phyloP scores from a whole-genome alignment of 2,888 invertebrate genomes.

The Apantesis nais region DNA sequence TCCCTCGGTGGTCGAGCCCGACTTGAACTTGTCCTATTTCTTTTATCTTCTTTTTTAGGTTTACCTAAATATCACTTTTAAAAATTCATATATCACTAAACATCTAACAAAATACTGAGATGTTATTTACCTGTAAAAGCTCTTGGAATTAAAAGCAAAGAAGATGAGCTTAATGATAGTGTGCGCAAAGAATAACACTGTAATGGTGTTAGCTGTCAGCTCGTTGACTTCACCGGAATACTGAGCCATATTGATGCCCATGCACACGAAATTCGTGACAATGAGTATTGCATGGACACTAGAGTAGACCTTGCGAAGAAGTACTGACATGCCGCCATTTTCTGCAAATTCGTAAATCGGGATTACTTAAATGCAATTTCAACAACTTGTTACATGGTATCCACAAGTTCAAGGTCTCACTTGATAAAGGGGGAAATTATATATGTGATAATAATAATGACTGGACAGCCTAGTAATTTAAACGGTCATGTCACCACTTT shows the following conservation, averaged over 20 bases:
- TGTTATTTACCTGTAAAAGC: constrained; percentile 88
- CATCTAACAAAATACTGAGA: neutral
- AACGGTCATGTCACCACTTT: too few relatives aligned
- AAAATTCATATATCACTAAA: too few relatives aligned
- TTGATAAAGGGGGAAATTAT: neutral
- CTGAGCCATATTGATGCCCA: constrained; percentile 88
- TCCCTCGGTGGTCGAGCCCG: too few relatives aligned
- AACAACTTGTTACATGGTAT: neutral
- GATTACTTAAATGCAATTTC: neutral
- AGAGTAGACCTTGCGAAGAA: constrained; percentile 87
- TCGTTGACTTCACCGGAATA: constrained; percentile 92
- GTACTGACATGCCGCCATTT: constrained; percentile 76
- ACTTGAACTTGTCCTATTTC: too few relatives aligned
- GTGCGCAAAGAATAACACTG: constrained; percentile 92
- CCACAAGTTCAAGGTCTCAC: neutral
- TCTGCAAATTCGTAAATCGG: constrained; percentile 54
- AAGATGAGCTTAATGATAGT: constrained; percentile 90
- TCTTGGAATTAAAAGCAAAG: constrained; percentile 90
- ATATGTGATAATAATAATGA: too few relatives aligned
- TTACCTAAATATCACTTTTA: too few relatives aligned
- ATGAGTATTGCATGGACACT: constrained; percentile 87
- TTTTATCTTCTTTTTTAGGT: too few relatives aligned
- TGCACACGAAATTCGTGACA: constrained; percentile 86
- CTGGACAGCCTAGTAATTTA: too few relatives aligned
- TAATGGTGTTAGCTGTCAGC: constrained; percentile 91